Evolutionary conservation across 2,113 vertebrate species (phyloP).

Genomic region (Morphnarchus princeps): DNA sequence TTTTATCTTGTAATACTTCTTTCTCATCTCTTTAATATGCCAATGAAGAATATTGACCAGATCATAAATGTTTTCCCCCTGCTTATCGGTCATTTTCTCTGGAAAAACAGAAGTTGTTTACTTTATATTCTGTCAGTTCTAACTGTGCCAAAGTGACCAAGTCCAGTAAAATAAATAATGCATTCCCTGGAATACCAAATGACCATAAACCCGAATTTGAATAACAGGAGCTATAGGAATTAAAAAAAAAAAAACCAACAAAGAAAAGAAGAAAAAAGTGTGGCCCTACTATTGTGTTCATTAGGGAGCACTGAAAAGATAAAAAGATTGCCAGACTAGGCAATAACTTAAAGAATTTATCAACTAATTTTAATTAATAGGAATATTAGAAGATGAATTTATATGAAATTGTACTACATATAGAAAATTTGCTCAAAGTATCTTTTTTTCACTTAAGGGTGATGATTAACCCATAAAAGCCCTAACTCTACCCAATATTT

Average conservation of each 20-base stretch:
- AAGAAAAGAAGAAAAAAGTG: too few relatives aligned
- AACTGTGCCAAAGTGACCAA: neutral
- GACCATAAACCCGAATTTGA: neutral
- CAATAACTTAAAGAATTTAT: neutral
- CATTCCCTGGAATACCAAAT: neutral
- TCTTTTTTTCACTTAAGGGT: neutral
- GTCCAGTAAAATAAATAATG: conserved; percentile 5
- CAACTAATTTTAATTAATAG: neutral
- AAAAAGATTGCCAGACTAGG: neutral
- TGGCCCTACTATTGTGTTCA: neutral
- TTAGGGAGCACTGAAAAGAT: neutral
- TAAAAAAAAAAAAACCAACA: neutral
- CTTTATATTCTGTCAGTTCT: neutral
- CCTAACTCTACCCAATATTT: neutral
- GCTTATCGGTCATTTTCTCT: neutral
- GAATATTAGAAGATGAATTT: neutral
- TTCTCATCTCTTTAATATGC: neutral
- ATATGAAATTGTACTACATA: neutral
- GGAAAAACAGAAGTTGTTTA: neutral
- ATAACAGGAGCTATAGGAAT: neutral
- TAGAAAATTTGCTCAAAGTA: neutral
- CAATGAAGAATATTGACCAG: neutral
- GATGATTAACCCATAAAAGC: neutral
- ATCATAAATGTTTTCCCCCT: neutral
- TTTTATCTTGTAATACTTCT: neutral